These are phyloP conservation scores for Ascaphus truei DNA, from an alignment of 2,113 vertebrate genomes.

Conservation along the genomic window DNA sequence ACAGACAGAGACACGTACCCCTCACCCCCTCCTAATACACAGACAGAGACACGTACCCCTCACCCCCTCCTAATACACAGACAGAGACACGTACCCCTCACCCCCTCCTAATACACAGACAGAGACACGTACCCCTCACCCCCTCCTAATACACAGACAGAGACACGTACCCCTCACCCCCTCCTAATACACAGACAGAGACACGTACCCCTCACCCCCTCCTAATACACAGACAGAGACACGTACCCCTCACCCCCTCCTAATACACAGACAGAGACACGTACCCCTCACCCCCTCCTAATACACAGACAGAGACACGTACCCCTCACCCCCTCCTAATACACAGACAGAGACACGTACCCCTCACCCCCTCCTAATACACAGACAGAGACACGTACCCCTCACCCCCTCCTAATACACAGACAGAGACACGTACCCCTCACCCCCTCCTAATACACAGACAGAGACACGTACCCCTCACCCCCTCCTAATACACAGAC, in stretches of 20 bases:
- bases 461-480: not conserved
- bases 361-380: not conserved
- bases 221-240: not conserved
- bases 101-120: too few species aligned
- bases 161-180: too few species aligned
- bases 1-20: too few species aligned
- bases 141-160: not conserved
- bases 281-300: not conserved
- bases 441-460: not conserved
- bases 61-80: not conserved
- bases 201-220: not conserved
- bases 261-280: not conserved
- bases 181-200: too few species aligned
- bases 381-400: not conserved
- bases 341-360: not conserved
- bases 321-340: not conserved
- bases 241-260: too few species aligned
- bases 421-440: not conserved
- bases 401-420: not conserved
- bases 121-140: too few species aligned
- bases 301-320: not conserved
- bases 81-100: too few species aligned
- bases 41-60: too few species aligned
- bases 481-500: not conserved
- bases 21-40: too few species aligned